Evolutionary conservation across 2,888 invertebrate genomes (phyloP).

Genomic region (Melikaiella ostensackeni): DNA sequence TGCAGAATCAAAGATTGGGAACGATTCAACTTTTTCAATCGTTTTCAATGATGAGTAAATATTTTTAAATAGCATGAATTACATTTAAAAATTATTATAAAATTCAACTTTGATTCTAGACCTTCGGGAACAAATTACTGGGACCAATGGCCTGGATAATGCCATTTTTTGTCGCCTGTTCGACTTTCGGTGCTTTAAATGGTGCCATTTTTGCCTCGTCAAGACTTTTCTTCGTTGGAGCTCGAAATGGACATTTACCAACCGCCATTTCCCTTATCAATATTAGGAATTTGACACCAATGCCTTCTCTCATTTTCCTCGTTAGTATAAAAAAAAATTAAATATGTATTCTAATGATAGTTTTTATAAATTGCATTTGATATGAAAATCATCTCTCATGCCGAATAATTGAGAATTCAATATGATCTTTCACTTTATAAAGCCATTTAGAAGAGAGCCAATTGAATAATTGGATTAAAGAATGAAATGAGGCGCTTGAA

Average conservation of each 20-base stretch:
- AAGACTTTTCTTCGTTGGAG: conserved; percentile 92
- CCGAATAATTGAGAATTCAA: conserved; percentile 13
- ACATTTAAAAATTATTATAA: conserved; percentile 19
- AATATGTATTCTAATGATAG: background rate
- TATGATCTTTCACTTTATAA: conserved; percentile 3
- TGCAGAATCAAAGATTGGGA: too few species aligned
- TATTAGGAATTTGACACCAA: conserved; percentile 88
- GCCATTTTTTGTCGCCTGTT: conserved; percentile 97
- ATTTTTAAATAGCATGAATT: too few species aligned
- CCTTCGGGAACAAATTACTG: conserved; percentile 92
- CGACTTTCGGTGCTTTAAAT: conserved; percentile 96
- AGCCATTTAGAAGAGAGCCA: background rate
- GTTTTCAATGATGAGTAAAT: too few species aligned
- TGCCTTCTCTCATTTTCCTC: conserved; percentile 92
- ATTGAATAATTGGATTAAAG: conserved; percentile 18
- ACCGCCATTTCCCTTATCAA: conserved; percentile 92
- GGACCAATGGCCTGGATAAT: conserved; percentile 94
- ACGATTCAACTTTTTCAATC: too few species aligned
- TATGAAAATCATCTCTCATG: background rate
- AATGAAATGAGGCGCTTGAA: conserved; percentile 8
- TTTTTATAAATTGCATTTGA: background rate
- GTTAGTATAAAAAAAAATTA: conserved; percentile 79
- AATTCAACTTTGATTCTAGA: conserved; percentile 76
- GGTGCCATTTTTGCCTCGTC: conserved; percentile 97
- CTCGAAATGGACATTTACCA: conserved; percentile 91